Conservation (phyloP, 2,888 invertebrate genomes). For the Phyllotreta striolata region DNA sequence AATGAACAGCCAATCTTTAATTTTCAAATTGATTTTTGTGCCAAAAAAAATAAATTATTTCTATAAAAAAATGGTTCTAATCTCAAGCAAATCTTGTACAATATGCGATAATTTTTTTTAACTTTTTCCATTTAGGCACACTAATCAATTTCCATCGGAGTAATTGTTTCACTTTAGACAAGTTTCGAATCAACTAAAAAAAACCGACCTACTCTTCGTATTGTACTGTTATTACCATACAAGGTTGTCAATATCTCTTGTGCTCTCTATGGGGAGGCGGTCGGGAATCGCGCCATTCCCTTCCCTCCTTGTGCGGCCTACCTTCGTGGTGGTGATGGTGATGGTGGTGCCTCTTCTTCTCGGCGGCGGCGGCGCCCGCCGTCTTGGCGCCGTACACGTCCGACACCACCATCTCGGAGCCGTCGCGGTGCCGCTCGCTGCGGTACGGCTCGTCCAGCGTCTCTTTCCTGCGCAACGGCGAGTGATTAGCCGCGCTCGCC, state of each 20-base stretch:
- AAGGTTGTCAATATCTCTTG: slow-evolving; percentile 63
- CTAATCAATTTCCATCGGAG: too few relatives aligned
- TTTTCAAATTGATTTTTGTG: too few relatives aligned
- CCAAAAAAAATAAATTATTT: too few relatives aligned
- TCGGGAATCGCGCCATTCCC: slow-evolving; percentile 64
- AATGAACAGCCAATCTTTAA: too few relatives aligned
- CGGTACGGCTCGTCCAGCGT: slow-evolving; percentile 74
- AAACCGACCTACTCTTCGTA: slow-evolving; percentile 49
- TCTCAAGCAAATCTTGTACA: too few relatives aligned
- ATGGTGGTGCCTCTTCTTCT: slow-evolving; percentile 76
- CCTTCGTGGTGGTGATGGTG: slow-evolving; percentile 80
- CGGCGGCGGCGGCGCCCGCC: slow-evolving; percentile 49
- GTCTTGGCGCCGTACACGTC: slow-evolving; percentile 64
- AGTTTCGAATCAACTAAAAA: slow-evolving; percentile 5
- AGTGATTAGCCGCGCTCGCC: slow-evolving; percentile 64
- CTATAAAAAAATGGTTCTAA: too few relatives aligned
- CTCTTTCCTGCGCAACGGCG: slow-evolving; percentile 73
- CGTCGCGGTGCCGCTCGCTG: slow-evolving; percentile 65
- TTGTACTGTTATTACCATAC: slow-evolving; percentile 58
- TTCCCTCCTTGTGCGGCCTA: slow-evolving; percentile 65
- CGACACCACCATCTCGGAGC: slow-evolving; percentile 79
- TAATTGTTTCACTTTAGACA: background rate
- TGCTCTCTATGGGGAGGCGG: slow-evolving; percentile 66
- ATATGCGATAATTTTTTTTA: too few relatives aligned
- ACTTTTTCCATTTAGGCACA: too few relatives aligned